Evolutionary conservation across 2,113 vertebrate genomes (phyloP), one percentile per base, ranked within the genome.

Genomic region (Sinocyclocheilus grahami): DNA sequence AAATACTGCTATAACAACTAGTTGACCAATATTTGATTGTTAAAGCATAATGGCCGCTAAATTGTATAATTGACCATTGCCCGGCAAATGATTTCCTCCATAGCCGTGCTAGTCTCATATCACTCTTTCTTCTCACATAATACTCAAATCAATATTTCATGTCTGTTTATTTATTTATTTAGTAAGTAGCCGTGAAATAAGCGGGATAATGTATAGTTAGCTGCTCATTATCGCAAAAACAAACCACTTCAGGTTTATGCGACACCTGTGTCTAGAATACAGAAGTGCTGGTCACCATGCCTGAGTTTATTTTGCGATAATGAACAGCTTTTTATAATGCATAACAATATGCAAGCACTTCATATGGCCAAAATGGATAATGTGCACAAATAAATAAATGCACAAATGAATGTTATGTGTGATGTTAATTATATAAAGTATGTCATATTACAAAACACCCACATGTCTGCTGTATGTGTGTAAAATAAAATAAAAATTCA

Each of bases 71-170:
- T 48, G 72, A 48, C 72, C 39, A 46, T 24, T 46, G 39, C 39
- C 39, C 11, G 12, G 39, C 20, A 2, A 75, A 75, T 48, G 1
- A 24, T 48, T 75, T 48, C 22, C 42, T 48, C n/a, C 2, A 14
- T 48, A 48, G 42, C 22, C 24, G 72, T 48, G 42, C 22, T 75
- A 24, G 12, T 8, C 24, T 48, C 72, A 14, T 24, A 48, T 75
- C 42, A 48, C 1, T 8, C 72, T 48, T 48, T 75, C 72, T 48
- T 75, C 42, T 24, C 12, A 75, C 42, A 75, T 75, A 46, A 75
- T 75, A 4, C 42, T 27, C 22, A 27, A 76, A 76, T 76, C 42
- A 76, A 76, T 76, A 76, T 76, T 76, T 51, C 72, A 76, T 48
- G 42, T 48, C n/a, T 1, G 6, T 75, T 14, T 75, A 75, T 75